Conservation (phyloP, 2,888 invertebrate species). For the Platerodrilus igneus region DNA sequence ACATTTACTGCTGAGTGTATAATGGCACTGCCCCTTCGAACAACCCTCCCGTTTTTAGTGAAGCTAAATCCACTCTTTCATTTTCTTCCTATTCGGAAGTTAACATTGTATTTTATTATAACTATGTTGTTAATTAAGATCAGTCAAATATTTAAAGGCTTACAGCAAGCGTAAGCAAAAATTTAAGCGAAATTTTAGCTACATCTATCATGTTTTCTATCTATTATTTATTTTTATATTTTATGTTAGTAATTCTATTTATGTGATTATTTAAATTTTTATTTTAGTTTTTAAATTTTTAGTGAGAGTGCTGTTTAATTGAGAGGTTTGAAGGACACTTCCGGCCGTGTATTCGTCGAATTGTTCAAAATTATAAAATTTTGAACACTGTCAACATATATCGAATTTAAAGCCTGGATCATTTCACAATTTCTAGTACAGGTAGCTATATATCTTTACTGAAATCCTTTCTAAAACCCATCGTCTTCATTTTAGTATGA, state of each 20-base stretch:
- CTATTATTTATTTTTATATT: slow-evolving; percentile 6
- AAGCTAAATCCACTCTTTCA: slow-evolving; percentile 13
- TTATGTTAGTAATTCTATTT: slow-evolving; percentile 14
- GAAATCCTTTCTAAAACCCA: too few relatives aligned
- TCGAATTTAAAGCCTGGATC: too few relatives aligned
- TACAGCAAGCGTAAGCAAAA: too few relatives aligned
- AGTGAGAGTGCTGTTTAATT: slow-evolving; percentile 44
- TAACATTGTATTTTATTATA: not conserved
- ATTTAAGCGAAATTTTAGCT: too few relatives aligned
- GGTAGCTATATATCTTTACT: too few relatives aligned
- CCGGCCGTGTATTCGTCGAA: too few relatives aligned
- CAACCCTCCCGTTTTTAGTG: slow-evolving; percentile 18
- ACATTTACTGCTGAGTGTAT: slow-evolving; percentile 14
- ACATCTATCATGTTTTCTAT: too few relatives aligned
- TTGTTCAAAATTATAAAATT: too few relatives aligned
- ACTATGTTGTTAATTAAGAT: slow-evolving; percentile 1
- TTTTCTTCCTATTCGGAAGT: slow-evolving; percentile 5
- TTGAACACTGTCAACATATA: too few relatives aligned
- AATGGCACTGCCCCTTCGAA: slow-evolving; percentile 17
- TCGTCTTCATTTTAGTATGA: too few relatives aligned
- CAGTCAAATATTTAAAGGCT: not conserved
- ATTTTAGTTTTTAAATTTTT: slow-evolving; percentile 17
- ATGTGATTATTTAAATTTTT: slow-evolving; percentile 23
- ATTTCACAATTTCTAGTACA: too few relatives aligned
- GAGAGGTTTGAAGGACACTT: slow-evolving; percentile 47